Base-by-base conservation (phyloP, 2,797 vertebrate genomes). In the Falco berigora region DNA sequence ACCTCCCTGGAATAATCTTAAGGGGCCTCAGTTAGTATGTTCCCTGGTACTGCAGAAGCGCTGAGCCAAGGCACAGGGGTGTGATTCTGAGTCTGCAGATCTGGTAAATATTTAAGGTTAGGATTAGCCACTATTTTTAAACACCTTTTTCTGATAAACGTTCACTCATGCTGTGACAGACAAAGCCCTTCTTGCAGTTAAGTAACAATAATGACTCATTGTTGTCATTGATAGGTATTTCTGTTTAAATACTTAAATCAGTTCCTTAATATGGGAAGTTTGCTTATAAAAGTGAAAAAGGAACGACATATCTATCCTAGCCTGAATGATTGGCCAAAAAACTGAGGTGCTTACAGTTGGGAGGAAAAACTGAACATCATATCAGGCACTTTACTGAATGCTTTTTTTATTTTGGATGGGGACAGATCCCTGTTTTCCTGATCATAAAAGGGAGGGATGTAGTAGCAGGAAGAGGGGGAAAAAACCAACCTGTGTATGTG, bases 31-130 rank as follows among this genome's bases (percentile, higher is more conserved):
- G 85, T 87, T 52, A 53, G 1, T 58, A 1, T 30, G 62, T 87
- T 95, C 90, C 46, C 56, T 85, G 83, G 74, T 46, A 44, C 34
- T 58, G 46, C 52, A 66, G 88, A 46, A 69, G 71, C 3, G 1
- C 80, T 77, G 80, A 94, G 74, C 63, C 92, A 50, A 59, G 32
- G 73, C 91, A 96, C 63, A 2, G 71, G 73, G 44, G 50, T 38
- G 36, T 47, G 76, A 84, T 52, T 55, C 69, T 36, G 24, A 83
- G 16, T 38, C 58, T 84, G 55, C 36, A 61, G 59, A 80, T 73
- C 46, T 63, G 44, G 74, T 92, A 94, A 93, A 92, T 89, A 94
- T 89, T 89, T 94, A 82, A 82, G 75, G 61, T 49, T 73, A 27
- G 67, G 47, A 85, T 90, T 86, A 94, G 53, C 30, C 14, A 40